A percentile compares a stretch with the other conserved stretches of the same genome.
Evolutionary conservation across 2,797 vertebrate species (phyloP).

Genomic region (Sebastes trivittatus): DNA sequence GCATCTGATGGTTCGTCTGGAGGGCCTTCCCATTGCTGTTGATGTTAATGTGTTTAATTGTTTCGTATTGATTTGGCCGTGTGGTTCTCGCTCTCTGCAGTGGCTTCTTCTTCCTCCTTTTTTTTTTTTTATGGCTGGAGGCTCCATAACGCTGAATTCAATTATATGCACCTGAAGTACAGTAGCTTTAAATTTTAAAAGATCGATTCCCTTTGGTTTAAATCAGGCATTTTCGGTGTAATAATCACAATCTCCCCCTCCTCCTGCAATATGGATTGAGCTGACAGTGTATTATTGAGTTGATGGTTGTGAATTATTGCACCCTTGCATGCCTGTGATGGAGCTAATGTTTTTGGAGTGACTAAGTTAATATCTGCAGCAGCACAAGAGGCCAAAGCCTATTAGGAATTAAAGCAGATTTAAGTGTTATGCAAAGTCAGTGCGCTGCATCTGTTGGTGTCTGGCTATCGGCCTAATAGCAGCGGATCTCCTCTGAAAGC

Average conservation of each 20-base stretch:
- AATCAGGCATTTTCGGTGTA: conserved; percentile 71
- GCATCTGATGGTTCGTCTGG: conserved; percentile 75
- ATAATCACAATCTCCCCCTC: conserved; percentile 52
- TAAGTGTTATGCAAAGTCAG: conserved; percentile 83
- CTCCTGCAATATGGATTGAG: conserved; percentile 23
- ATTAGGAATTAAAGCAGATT: conserved; percentile 85
- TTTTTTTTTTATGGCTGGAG: conserved; percentile 72
- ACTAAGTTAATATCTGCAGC: conserved; percentile 75
- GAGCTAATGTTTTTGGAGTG: conserved; percentile 66
- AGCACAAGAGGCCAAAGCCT: conserved; percentile 77
- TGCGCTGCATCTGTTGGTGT: conserved; percentile 79
- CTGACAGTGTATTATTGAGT: conserved; percentile 63
- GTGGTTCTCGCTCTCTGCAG: conserved; percentile 69
- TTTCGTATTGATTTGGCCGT: conserved; percentile 81
- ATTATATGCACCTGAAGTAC: conserved; percentile 81
- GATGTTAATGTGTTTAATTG: conserved; percentile 87
- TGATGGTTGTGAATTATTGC: conserved; percentile 64
- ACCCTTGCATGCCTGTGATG: conserved; percentile 36
- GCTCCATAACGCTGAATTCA: conserved; percentile 80
- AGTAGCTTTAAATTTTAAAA: conserved; percentile 77
- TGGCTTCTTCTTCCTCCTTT: conserved; percentile 38
- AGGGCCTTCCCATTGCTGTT: conserved; percentile 68
- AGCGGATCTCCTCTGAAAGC: conserved; percentile 52
- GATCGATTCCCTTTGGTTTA: conserved; percentile 73
- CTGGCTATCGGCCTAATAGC: conserved; percentile 73